A percentile compares a stretch with the other conserved stretches of the same genome.
phyloP scores from a whole-genome alignment of 2,888 invertebrate genomes.

The Drosophila trichaetosa region DNA sequence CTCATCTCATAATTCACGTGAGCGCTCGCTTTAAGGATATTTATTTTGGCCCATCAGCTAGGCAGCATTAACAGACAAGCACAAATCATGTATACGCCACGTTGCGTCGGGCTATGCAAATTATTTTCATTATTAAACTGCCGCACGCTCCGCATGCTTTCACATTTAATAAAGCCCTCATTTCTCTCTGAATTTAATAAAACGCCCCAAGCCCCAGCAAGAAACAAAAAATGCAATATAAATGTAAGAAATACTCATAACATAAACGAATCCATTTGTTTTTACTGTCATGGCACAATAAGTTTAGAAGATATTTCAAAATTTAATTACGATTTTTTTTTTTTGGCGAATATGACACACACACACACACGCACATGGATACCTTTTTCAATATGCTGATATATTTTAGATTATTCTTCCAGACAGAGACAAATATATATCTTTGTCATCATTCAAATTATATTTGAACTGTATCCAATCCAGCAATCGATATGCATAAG shows the following conservation, averaged over 20 bases:
- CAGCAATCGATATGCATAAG: constrained; percentile 2
- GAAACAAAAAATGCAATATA: neutral
- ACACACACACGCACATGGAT: neutral
- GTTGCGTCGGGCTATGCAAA: constrained; percentile 49
- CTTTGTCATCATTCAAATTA: constrained; percentile 1
- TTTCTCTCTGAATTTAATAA: constrained; percentile 4
- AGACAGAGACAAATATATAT: neutral
- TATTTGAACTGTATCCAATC: neutral
- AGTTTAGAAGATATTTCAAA: neutral
- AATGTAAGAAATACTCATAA: constrained; percentile 2
- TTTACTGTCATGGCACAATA: neutral
- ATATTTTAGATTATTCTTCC: too few species aligned
- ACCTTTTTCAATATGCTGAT: too few species aligned
- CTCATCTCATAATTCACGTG: constrained; percentile 20
- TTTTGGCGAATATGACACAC: neutral
- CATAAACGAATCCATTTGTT: neutral
- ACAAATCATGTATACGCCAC: constrained; percentile 55
- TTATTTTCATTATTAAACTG: constrained; percentile 48
- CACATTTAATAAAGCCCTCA: constrained; percentile 41
- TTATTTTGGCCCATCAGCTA: constrained; percentile 14
- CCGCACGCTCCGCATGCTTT: constrained; percentile 22
- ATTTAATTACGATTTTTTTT: neutral
- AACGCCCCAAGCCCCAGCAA: neutral
- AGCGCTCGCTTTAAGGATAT: constrained; percentile 25
- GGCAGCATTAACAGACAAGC: neutral